Conservation (phyloP, 2,113 vertebrate genomes). For the Rhegmatorhina hoffmannsi region DNA sequence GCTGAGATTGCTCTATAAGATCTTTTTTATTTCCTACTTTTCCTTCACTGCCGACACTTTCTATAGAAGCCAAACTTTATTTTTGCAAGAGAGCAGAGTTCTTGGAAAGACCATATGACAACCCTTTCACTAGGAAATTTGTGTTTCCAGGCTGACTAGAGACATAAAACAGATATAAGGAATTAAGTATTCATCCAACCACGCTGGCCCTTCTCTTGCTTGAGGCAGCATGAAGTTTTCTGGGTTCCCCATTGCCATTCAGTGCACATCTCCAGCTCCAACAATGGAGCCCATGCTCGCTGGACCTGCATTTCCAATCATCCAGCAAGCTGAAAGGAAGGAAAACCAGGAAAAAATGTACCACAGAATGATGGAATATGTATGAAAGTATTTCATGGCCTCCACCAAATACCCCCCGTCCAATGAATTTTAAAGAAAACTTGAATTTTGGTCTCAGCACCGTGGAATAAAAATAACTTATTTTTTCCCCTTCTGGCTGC, state of each 20-base stretch:
- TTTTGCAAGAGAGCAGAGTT: slow-evolving; percentile 27
- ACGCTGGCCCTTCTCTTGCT: not conserved
- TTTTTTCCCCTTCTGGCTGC: slow-evolving; percentile 15
- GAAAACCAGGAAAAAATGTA: slow-evolving; percentile 35
- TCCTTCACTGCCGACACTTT: not conserved
- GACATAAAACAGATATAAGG: slow-evolving; percentile 55
- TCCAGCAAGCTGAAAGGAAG: slow-evolving; percentile 8
- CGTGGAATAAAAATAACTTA: slow-evolving; percentile 13
- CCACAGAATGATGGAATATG: slow-evolving; percentile 11
- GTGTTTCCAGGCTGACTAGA: slow-evolving; percentile 29
- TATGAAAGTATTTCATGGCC: slow-evolving; percentile 23
- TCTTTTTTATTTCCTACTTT: not conserved
- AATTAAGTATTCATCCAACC: slow-evolving; percentile 59
- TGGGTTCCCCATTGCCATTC: slow-evolving; percentile 55
- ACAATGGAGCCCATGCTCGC: slow-evolving; percentile 23
- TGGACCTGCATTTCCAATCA: slow-evolving; percentile 64
- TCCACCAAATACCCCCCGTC: slow-evolving; percentile 44
- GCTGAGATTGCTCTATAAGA: not conserved
- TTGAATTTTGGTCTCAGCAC: slow-evolving; percentile 36
- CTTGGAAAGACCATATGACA: slow-evolving; percentile 47
- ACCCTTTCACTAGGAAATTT: slow-evolving; percentile 40
- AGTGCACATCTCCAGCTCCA: slow-evolving; percentile 46
- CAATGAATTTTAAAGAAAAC: slow-evolving; percentile 49
- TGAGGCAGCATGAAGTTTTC: slow-evolving; percentile 27
- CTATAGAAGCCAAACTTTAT: slow-evolving; percentile 13